Conservation (phyloP, 2,797 vertebrate genomes). For the Microctenopoma lineatum region DNA sequence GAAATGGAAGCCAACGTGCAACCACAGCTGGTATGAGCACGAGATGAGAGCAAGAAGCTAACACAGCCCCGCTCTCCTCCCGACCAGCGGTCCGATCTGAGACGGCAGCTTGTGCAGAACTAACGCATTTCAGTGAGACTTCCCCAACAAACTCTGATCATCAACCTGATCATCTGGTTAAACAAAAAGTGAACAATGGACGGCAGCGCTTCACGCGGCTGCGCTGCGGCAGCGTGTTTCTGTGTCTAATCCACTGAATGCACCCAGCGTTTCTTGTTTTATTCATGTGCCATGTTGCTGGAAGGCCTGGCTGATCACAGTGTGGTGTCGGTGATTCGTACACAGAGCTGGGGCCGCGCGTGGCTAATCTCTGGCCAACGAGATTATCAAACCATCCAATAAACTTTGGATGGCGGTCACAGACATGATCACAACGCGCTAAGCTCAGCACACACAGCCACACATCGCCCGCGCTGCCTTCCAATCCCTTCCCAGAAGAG, state of each 20-base stretch:
- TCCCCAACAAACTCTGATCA: slow-evolving; percentile 3
- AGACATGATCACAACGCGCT: slow-evolving; percentile 42
- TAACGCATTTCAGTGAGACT: slow-evolving; percentile 5
- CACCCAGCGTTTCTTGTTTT: slow-evolving; percentile 11
- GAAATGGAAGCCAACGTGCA: slow-evolving; percentile 34
- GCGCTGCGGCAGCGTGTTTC: neutral
- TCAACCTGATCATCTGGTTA: slow-evolving; percentile 35
- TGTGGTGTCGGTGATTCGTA: slow-evolving; percentile 16
- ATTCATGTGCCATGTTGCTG: slow-evolving; percentile 32
- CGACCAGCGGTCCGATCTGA: slow-evolving; percentile 6
- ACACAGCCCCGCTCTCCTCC: neutral
- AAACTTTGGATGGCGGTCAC: slow-evolving; percentile 55
- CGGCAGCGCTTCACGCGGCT: neutral
- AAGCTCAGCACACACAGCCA: slow-evolving; percentile 7
- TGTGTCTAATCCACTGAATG: slow-evolving; percentile 5
- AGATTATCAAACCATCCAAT: slow-evolving; percentile 73
- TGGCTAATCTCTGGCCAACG: slow-evolving; percentile 47
- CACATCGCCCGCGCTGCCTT: slow-evolving; percentile 23
- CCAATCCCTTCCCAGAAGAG: slow-evolving; percentile 30
- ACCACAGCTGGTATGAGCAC: slow-evolving; percentile 45
- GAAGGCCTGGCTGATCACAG: slow-evolving; percentile 36
- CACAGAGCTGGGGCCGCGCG: slow-evolving; percentile 24
- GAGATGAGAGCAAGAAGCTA: slow-evolving; percentile 41
- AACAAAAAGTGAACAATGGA: slow-evolving; percentile 30
- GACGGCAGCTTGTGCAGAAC: neutral